Conservation (phyloP, 2,888 invertebrate genomes). For the Gastracanthus pulcherrimus region DNA sequence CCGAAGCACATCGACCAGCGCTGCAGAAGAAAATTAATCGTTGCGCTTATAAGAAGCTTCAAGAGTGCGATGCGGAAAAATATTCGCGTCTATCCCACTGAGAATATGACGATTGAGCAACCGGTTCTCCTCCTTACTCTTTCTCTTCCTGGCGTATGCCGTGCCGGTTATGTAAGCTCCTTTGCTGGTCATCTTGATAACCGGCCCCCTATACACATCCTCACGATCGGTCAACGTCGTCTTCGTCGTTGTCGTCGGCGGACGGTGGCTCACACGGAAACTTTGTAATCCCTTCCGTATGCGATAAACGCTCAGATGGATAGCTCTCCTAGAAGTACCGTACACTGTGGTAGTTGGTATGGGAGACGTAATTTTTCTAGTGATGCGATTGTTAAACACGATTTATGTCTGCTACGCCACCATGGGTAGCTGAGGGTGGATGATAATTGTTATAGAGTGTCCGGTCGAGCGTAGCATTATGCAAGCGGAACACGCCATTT, state of each 20-base stretch:
- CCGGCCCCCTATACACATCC: neutral
- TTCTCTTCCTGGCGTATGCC: neutral
- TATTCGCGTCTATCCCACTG: neutral
- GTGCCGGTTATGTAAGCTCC: conserved; percentile 35
- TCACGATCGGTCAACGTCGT: conserved; percentile 51
- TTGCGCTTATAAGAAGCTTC: neutral
- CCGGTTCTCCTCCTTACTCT: conserved; percentile 3
- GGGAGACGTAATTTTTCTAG: neutral
- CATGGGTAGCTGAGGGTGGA: neutral
- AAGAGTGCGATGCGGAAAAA: conserved; percentile 18
- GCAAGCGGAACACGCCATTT: neutral
- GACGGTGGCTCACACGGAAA: too few relatives aligned
- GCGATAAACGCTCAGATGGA: conserved; percentile 23
- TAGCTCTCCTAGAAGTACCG: neutral
- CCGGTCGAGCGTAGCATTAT: neutral
- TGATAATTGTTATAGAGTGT: neutral
- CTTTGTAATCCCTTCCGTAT: conserved; percentile 32
- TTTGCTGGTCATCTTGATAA: conserved; percentile 31
- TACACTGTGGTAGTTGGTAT: neutral
- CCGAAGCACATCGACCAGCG: too few relatives aligned
- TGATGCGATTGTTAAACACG: neutral
- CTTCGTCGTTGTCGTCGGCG: too few relatives aligned
- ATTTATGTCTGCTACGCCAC: neutral
- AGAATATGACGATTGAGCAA: conserved; percentile 36
- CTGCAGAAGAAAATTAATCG: too few relatives aligned